Base-by-base conservation (phyloP, 2,797 vertebrate genomes). In the Peromyscus eremicus region DNA sequence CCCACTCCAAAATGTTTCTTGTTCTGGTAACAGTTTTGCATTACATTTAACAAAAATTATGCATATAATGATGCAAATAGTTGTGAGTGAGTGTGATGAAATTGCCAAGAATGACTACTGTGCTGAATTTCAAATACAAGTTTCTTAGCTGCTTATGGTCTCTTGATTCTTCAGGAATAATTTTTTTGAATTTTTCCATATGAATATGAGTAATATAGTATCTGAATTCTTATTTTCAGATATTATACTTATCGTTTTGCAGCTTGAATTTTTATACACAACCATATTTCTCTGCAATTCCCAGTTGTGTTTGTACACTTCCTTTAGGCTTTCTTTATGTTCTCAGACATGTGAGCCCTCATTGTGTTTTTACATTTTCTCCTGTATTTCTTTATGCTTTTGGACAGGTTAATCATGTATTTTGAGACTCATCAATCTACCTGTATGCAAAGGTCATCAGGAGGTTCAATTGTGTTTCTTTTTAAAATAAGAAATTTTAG, bases 191-290 rank as follows among this genome's bases (percentile, higher is more conserved):
- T 66, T 40, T 85, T 89, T 89, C 43, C 6, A 89, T 32, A 52
- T 37, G 17, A 40, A 87, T 75, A 89, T 73, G 32, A 92, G 19
- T 71, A 89, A 84, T 66, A 52, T n/a, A 17, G n/a, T 75, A 5
- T 32, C 46, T 86, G n/a, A 57, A n/a, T 60, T 90, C 32, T 86
- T 85, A 75, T 89, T 90, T 89, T 80, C 34, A 70, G 57, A 55
- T 82, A 52, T 55, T 86, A 1, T n/a, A 89, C 93, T 76, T 89
- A 80, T 71, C n/a, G 80, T 29, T 80, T 23, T 89, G 5, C 46
- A 75, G 68, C 85, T 64, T 79, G 55, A 40, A 79, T 55, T 85
- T 89, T 91, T 68, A 79, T 81, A 68, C 34, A 60, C 1, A 57
- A 8, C 49, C 21, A 68, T 37, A 60, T 29, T 92, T 93, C n/a